A percentile compares a stretch with the other conserved stretches of the same genome.
Evolutionary conservation across 2,797 vertebrate genomes (phyloP).

Genomic region (Gallinago stenura): DNA sequence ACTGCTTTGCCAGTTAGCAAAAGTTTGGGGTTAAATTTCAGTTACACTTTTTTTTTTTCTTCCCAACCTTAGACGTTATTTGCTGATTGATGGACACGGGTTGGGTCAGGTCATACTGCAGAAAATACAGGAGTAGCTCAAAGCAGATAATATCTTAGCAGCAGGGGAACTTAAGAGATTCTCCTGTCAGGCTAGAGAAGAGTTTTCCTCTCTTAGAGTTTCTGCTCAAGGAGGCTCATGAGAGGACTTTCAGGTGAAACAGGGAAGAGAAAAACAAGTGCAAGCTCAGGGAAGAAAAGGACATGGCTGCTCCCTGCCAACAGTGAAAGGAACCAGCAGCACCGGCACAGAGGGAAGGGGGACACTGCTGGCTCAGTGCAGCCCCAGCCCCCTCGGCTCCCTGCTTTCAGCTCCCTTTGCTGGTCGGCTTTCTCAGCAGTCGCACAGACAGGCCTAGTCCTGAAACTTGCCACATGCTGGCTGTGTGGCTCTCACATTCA

Average conservation of each 20-base stretch:
- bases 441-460: neutral
- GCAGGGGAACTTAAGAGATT: neutral
- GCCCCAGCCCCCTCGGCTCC: neutral
- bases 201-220: neutral
- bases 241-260: neutral
- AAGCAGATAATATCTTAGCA: constrained; percentile 29
- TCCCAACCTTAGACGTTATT: neutral
- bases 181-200: neutral
- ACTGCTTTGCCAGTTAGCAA: neutral
- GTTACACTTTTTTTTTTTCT: neutral
- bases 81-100: neutral
- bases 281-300: neutral
- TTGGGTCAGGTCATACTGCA: neutral
- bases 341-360: neutral
- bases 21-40: neutral
- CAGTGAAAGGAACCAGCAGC: neutral
- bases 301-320: neutral
- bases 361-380: neutral
- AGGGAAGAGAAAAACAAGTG: neutral
- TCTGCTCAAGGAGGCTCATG: neutral
- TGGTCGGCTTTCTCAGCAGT: neutral
- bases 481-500: accelerated
- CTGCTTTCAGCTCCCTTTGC: neutral
- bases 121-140: neutral
- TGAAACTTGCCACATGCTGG: neutral